Conservation (phyloP, 2,797 vertebrate genomes). For the Sebastes vulpes region DNA sequence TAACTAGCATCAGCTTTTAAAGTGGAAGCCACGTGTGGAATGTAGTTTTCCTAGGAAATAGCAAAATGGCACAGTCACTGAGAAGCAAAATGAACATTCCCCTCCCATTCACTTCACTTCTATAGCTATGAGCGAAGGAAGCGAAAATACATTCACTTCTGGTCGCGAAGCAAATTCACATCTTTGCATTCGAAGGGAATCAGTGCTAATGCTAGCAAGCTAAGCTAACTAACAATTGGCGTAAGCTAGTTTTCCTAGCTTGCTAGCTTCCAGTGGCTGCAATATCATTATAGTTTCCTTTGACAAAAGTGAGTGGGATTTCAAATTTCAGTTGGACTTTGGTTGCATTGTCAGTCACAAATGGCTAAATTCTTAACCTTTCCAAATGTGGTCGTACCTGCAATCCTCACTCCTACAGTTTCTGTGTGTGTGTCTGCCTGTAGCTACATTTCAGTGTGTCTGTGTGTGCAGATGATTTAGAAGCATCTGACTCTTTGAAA, state of each 20-base stretch:
- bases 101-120: too few relatives aligned
- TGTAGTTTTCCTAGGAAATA: too few relatives aligned
- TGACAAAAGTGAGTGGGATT: neutral
- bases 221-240: too few relatives aligned
- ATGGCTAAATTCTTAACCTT: neutral
- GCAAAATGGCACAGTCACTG: too few relatives aligned
- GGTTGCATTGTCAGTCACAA: neutral
- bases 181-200: too few relatives aligned
- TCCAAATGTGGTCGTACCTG: neutral
- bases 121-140: too few relatives aligned
- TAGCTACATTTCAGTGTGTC: neutral
- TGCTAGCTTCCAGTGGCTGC: neutral
- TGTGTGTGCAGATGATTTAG: neutral
- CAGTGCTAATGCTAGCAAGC: too few relatives aligned
- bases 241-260: neutral
- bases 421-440: neutral
- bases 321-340: neutral
- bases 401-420: neutral
- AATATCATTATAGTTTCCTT: neutral
- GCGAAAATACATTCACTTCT: too few relatives aligned
- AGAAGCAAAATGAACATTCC: too few relatives aligned
- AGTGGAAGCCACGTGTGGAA: too few relatives aligned
- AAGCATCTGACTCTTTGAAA: slow-evolving; percentile 7
- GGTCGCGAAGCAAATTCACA: too few relatives aligned
- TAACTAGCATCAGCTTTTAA: too few relatives aligned